Percentiles rank a stretch among this genome's conserved stretches.
These are phyloP conservation scores for Triplophysa rosa DNA, from an alignment of 2,113 vertebrate genomes.

Conservation along the genomic window DNA sequence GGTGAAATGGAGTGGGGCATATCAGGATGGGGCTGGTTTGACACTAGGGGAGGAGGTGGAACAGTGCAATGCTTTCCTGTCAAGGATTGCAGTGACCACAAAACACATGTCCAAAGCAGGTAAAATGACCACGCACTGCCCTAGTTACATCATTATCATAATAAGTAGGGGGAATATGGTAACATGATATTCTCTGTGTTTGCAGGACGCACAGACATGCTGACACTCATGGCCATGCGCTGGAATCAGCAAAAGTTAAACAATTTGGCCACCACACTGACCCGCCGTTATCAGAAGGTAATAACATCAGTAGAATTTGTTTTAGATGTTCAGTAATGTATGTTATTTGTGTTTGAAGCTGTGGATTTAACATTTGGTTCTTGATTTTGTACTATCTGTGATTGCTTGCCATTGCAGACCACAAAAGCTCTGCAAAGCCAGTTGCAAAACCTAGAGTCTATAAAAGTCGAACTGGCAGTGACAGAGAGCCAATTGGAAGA, in stretches of 20 bases:
- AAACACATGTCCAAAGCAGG: constrained; percentile 30
- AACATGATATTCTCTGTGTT: background rate
- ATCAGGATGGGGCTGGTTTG: too few species aligned
- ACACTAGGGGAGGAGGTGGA: too few species aligned
- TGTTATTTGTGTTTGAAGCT: background rate
- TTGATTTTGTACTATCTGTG: background rate
- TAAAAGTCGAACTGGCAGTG: background rate
- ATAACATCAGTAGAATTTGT: constrained; percentile 4
- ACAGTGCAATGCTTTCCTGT: constrained; percentile 38
- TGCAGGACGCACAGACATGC: constrained; percentile 33
- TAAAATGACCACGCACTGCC: background rate
- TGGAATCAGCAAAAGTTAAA: constrained; percentile 19
- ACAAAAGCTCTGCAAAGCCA: constrained; percentile 3
- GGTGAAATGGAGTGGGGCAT: too few species aligned
- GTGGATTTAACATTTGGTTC: background rate
- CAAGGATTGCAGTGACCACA: constrained; percentile 37
- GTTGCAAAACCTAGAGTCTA: background rate
- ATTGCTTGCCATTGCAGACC: background rate
- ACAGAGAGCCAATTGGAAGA: too few species aligned
- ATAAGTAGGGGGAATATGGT: background rate
- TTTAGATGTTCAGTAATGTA: background rate
- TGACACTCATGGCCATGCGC: constrained; percentile 28
- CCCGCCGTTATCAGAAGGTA: background rate
- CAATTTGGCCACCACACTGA: constrained; percentile 22
- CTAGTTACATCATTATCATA: background rate